A percentile compares a stretch with the other conserved stretches of the same genome.
Evolutionary conservation across 2,888 invertebrate species (phyloP).

Genomic region (Eupeodes luniger): DNA sequence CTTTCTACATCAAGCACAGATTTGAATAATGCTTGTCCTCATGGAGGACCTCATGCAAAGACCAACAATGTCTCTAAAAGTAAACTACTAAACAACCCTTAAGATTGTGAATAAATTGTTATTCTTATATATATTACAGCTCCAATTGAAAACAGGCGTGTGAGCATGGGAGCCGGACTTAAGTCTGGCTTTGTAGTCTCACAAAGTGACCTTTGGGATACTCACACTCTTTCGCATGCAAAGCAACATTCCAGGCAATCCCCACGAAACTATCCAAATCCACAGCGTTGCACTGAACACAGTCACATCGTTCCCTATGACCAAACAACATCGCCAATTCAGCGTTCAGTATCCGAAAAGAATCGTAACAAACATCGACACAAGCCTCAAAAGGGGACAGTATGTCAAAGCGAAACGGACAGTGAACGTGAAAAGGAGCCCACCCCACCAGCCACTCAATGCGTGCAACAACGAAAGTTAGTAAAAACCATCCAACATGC

Average conservation of each 20-base stretch:
- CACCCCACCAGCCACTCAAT: conserved; percentile 81
- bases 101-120: background rate
- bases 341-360: conserved; percentile 88
- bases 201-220: conserved; percentile 88
- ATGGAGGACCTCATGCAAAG: conserved; percentile 81
- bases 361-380: conserved; percentile 85
- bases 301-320: conserved; percentile 83
- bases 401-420: conserved; percentile 85
- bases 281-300: conserved; percentile 83
- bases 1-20: conserved; percentile 83
- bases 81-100: conserved; percentile 70
- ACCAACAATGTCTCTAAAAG: conserved; percentile 81
- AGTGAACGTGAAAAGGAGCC: conserved; percentile 84
- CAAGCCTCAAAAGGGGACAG: conserved; percentile 85
- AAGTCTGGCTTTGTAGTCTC: conserved; percentile 87
- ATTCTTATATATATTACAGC: conserved; percentile 77
- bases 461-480: conserved; percentile 81
- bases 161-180: conserved; percentile 82
- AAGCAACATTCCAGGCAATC: conserved; percentile 84
- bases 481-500: conserved; percentile 83
- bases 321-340: conserved; percentile 85
- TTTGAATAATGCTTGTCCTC: conserved; percentile 83
- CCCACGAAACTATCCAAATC: conserved; percentile 83
- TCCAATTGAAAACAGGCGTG: conserved; percentile 81
- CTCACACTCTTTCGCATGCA: conserved; percentile 86